Conservation (phyloP, 2,797 vertebrate genomes). For the Dendrocincla fuliginosa region DNA sequence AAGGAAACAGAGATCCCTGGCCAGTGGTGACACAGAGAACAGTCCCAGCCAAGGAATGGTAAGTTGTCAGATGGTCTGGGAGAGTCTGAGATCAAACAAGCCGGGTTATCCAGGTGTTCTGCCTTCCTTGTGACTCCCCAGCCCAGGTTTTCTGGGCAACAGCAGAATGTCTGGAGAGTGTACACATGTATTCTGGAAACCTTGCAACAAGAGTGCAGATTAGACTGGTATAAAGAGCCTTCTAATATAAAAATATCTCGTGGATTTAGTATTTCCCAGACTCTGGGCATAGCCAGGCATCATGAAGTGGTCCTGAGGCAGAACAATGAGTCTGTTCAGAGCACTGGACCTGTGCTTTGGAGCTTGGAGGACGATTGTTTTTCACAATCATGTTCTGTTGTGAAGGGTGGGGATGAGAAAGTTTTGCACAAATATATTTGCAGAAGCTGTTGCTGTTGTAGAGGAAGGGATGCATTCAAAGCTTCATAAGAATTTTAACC, state of each 20-base stretch:
- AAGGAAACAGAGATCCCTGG: background rate
- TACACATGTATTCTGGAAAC: background rate
- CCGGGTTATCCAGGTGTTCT: background rate
- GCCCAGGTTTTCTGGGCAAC: background rate
- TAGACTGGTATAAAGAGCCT: background rate
- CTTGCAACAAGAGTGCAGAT: background rate
- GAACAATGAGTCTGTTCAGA: background rate
- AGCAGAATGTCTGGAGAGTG: background rate
- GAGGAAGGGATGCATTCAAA: background rate
- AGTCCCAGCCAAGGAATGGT: conserved; percentile 54
- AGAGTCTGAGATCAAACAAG: background rate
- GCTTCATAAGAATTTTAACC: background rate
- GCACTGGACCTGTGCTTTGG: background rate
- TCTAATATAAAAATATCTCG: background rate
- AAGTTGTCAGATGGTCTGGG: background rate
- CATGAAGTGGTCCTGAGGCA: background rate
- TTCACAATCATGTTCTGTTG: background rate
- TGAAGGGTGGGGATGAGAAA: background rate
- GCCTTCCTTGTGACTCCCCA: background rate
- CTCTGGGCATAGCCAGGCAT: background rate
- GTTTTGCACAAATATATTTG: background rate
- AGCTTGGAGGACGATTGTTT: background rate
- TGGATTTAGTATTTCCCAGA: background rate
- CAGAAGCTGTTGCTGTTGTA: background rate
- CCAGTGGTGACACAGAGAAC: background rate